phyloP scores from a whole-genome alignment of 2,113 vertebrate species.

The Etia nguti region DNA sequence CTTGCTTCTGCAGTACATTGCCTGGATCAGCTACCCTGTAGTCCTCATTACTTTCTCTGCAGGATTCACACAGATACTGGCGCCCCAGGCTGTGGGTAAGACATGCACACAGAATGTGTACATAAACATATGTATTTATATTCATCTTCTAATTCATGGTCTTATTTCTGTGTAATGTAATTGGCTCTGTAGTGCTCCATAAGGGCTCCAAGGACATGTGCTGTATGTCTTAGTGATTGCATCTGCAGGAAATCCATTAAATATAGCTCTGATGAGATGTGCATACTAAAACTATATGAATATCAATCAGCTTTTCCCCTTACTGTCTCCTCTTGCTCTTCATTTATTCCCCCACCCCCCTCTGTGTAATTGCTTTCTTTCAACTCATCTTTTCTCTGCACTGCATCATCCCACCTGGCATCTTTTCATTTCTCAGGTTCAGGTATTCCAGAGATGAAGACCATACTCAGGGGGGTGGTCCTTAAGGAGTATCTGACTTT shows the following conservation, averaged over 20 bases:
- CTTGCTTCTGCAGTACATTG: conserved; percentile 93
- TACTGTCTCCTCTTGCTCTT: neutral
- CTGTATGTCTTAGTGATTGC: neutral
- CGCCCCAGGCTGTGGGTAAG: conserved; percentile 95
- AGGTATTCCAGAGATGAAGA: conserved; percentile 99
- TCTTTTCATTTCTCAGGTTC: conserved; percentile 75
- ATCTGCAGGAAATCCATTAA: conserved; percentile 28
- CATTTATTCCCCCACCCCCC: conserved; percentile 18
- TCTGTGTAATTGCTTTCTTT: conserved; percentile 47
- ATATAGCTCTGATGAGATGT: conserved; percentile 24
- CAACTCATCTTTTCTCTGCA: neutral
- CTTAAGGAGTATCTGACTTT: conserved; percentile 97
- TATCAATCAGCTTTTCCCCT: conserved; percentile 40
- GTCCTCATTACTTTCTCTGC: conserved; percentile 99
- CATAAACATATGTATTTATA: neutral
- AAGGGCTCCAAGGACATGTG: conserved; percentile 25
- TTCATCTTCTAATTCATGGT: neutral
- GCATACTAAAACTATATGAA: conserved; percentile 47
- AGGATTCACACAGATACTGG: conserved; percentile 95
- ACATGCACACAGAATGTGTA: neutral
- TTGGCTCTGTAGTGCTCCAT: conserved; percentile 2
- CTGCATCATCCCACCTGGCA: conserved; percentile 26
- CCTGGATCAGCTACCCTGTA: conserved; percentile 96
- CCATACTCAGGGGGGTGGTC: conserved; percentile 92
- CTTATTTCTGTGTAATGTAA: conserved; percentile 16